Percentiles rank a stretch among this genome's conserved stretches.
Evolutionary conservation across 2,888 invertebrate species (phyloP).

Genomic region (Hyalella azteca): DNA sequence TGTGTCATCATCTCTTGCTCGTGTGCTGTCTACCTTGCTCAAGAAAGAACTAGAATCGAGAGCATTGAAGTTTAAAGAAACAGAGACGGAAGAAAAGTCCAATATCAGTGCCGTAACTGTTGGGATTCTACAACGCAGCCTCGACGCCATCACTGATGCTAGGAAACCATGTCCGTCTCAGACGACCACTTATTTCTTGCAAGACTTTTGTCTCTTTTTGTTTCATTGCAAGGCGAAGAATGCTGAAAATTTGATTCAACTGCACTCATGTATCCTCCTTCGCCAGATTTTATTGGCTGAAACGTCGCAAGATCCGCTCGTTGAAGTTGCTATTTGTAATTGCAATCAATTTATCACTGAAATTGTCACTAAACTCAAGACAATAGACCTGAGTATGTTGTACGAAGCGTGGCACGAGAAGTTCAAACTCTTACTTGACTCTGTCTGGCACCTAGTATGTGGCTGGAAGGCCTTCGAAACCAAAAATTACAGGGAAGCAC

Average conservation of each 20-base stretch:
- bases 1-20: neutral
- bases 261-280: neutral
- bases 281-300: neutral
- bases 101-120: neutral
- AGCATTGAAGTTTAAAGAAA: no score
- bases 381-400: neutral
- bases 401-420: conserved; percentile 5
- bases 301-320: neutral
- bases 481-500: neutral
- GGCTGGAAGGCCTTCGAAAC: conserved; percentile 1
- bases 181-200: neutral
- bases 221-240: neutral
- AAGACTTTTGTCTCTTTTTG: neutral
- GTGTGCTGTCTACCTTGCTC: neutral
- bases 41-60: neutral
- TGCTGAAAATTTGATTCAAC: neutral
- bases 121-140: neutral
- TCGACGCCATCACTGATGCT: neutral
- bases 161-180: neutral
- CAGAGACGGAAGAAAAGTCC: neutral
- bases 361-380: neutral
- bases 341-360: neutral
- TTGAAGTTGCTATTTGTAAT: neutral
- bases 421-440: conserved; percentile 10
- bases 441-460: conserved; percentile 10